Evolutionary conservation across 2,888 invertebrate species (phyloP), one percentile per base, ranked within the genome.

Genomic region (Oligia latruncula): DNA sequence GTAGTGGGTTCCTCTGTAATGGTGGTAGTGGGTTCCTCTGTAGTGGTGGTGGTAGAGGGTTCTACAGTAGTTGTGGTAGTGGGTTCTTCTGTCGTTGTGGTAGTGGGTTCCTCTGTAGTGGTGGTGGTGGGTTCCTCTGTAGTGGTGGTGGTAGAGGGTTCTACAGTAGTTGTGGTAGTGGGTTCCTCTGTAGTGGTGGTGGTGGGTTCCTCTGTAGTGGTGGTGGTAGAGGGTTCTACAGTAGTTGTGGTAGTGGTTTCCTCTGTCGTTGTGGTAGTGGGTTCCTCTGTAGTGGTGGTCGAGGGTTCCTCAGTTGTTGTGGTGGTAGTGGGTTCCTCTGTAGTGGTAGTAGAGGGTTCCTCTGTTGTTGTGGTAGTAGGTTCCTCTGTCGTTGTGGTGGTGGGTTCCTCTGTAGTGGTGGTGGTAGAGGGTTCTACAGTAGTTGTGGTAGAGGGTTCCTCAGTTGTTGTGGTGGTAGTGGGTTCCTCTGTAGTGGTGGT

Each of bases 341-440:
- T 68, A 1, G 84, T 80, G 4, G 79, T 72, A 0, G 73, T 55
- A 23, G 81, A 74, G 1, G 81, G n/a, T 15, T n/a, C 43, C 8
- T 78, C 82, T 3, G 81, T 81, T 0, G 79, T 82, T 1, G 72
- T 84, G 0, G 82, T 46, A 2, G 49, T 11, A 2, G 65, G 65
- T 65, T 29, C 40, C 46, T 75, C 65, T n/a, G 82, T 78, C 52
- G 86, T 82, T 0, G 78, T 81, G 29, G 81, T 83, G 11, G 74
- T 64, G 4, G 73, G 66, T 62, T 43, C 67, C 20, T 77, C 77
- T 15, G 79, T 75, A 20, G 79, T 20, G 35, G 52, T 5, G 60
- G 20, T 35, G 1, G 65, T 65, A 20, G 76, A 11, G 1, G 80
- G 76, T 0, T 64, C 76, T 20, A 46, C 17, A 2, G 43, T 46